Evolutionary conservation across 2,113 vertebrate genomes (phyloP).

Genomic region (Osmerus mordax): DNA sequence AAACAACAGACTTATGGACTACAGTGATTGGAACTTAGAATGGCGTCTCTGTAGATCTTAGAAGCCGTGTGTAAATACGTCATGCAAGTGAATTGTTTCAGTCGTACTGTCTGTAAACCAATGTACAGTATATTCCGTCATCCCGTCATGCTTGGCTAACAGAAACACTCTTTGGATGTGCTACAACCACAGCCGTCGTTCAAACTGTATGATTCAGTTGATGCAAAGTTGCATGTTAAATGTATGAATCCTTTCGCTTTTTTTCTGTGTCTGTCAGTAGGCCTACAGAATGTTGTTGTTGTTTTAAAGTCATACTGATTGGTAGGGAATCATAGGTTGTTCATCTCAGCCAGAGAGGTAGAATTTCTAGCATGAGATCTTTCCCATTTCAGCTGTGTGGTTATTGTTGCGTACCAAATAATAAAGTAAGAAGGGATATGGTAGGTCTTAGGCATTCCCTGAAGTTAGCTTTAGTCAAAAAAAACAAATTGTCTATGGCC

Average conservation of each 20-base stretch:
- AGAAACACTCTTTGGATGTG: conserved; percentile 52
- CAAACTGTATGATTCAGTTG: conserved; percentile 48
- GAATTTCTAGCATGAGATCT: conserved; percentile 27
- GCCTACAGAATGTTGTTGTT: conserved; percentile 4
- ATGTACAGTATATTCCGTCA: conserved; percentile 49
- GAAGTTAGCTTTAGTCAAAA: background rate
- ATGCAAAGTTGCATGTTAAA: conserved; percentile 65
- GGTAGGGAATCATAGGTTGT: conserved; percentile 10
- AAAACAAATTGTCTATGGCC: background rate
- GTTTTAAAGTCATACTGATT: conserved; percentile 18
- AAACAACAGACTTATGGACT: conserved; percentile 19
- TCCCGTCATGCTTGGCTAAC: conserved; percentile 37
- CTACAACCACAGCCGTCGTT: conserved; percentile 45
- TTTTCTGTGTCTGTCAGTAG: conserved; percentile 47
- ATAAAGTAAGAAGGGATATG: background rate
- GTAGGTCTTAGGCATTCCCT: background rate
- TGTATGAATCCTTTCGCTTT: conserved; percentile 36
- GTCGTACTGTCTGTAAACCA: conserved; percentile 44
- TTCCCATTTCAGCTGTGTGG: conserved; percentile 3
- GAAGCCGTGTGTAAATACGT: conserved; percentile 47
- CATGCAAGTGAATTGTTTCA: conserved; percentile 35
- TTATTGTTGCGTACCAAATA: conserved; percentile 28
- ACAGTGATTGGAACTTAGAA: conserved; percentile 13
- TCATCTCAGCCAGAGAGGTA: conserved; percentile 27
- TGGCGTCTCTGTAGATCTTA: no score